A percentile compares a stretch with the other conserved stretches of the same genome.
Evolutionary conservation across 2,797 vertebrate species (phyloP).

Genomic region (Cyprinodon diabolis): DNA sequence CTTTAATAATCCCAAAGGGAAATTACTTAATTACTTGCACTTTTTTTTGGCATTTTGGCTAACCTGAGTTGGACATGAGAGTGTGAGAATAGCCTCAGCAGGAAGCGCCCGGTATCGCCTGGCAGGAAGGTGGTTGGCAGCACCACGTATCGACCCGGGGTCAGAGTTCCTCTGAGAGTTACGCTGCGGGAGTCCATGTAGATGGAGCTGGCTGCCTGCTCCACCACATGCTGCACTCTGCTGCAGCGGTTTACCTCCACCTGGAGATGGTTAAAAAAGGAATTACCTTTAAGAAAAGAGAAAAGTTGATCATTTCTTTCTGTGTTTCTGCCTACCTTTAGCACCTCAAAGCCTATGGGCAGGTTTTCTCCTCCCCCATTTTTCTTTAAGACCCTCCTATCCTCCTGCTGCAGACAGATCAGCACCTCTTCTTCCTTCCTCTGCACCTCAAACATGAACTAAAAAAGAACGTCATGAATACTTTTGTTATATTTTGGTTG

Average conservation of each 20-base stretch:
- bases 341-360: constrained; percentile 85
- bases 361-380: constrained; percentile 83
- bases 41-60: background rate
- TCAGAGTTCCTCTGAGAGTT: constrained; percentile 73
- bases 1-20: too few species aligned
- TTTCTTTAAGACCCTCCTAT: constrained; percentile 78
- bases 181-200: constrained; percentile 88
- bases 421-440: constrained; percentile 78
- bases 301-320: accelerated
- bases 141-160: constrained; percentile 77
- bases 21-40: too few species aligned
- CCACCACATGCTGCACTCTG: constrained; percentile 79
- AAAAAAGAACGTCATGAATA: background rate
- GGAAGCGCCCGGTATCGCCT: constrained; percentile 75
- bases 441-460: constrained; percentile 84
- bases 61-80: constrained; percentile 76
- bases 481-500: background rate
- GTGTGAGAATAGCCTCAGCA: constrained; percentile 83
- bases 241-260: constrained; percentile 84
- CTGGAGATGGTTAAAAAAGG: constrained; percentile 41
- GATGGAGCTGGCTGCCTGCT: constrained; percentile 82
- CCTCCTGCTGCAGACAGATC: constrained; percentile 86
- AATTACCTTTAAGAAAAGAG: accelerated
- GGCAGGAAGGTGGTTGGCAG: constrained; percentile 86
- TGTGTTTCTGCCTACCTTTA: constrained; percentile 71